Evolutionary conservation across 2,797 vertebrate species (phyloP).

Genomic region (Alcedo quadribrachys): DNA sequence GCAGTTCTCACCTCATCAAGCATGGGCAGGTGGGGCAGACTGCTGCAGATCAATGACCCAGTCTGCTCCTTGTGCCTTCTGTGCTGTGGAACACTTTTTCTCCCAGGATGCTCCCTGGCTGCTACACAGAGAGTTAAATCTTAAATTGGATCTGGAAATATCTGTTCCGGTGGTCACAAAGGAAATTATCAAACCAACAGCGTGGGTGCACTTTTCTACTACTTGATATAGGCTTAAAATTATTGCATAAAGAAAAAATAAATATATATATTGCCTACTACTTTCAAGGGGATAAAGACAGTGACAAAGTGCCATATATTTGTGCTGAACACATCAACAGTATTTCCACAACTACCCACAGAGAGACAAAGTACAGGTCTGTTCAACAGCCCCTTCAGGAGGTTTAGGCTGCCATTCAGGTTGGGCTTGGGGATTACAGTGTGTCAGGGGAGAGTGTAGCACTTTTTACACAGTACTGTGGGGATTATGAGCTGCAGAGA

Average conservation of each 20-base stretch:
- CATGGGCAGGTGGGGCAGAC: background rate
- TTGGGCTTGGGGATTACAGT: background rate
- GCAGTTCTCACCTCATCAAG: background rate
- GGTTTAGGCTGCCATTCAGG: background rate
- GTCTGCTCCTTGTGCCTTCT: background rate
- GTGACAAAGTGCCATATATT: background rate
- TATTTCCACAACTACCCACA: background rate
- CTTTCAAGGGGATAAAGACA: background rate
- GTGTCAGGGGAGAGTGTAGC: background rate
- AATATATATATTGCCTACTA: background rate
- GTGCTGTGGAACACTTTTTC: background rate
- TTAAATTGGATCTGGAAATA: background rate
- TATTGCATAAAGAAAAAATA: background rate
- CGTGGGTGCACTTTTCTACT: background rate
- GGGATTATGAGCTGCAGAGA: background rate
- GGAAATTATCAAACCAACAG: background rate
- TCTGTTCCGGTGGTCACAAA: background rate
- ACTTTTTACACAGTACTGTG: background rate
- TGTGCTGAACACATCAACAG: background rate
- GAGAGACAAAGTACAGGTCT: background rate
- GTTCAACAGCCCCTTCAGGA: background rate
- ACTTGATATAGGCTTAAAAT: background rate
- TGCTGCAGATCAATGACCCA: background rate
- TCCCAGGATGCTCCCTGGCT: background rate
- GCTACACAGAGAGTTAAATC: background rate